These are phyloP conservation scores for Turnix velox DNA, from an alignment of 2,113 vertebrate genomes.

Conservation along the genomic window DNA sequence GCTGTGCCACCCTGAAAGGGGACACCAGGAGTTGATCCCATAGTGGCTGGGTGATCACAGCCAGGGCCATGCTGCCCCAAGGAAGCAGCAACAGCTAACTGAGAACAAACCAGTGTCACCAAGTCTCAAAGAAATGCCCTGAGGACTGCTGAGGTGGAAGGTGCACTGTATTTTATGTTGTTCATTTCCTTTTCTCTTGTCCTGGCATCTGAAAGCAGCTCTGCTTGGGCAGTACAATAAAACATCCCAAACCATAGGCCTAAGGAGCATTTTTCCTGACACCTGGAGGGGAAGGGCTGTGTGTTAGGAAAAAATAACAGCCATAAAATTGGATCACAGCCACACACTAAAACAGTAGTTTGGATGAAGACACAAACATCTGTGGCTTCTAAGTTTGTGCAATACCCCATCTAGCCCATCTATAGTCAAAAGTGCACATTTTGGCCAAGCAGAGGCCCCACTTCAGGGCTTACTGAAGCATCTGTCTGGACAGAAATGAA, in stretches of 20 bases:
- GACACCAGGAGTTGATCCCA: not conserved
- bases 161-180: not conserved
- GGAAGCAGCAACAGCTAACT: not conserved
- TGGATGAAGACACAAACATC: not conserved
- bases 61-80: not conserved
- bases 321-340: not conserved
- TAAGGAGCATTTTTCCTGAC: not conserved
- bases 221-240: not conserved
- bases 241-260: not conserved
- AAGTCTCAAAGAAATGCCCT: not conserved
- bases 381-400: not conserved
- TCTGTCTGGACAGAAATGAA: not conserved
- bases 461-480: not conserved
- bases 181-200: not conserved
- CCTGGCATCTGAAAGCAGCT: not conserved
- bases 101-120: not conserved
- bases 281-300: not conserved
- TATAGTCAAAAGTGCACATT: not conserved
- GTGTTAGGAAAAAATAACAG: not conserved
- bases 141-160: fast-evolving
- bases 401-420: not conserved
- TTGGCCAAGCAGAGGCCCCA: not conserved
- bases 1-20: not conserved
- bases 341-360: not conserved
- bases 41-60: not conserved